Percentiles rank a stretch among this genome's conserved stretches.
Conservation (phyloP, 2,113 vertebrate genomes). For the Oncorhynchus clarkii region DNA sequence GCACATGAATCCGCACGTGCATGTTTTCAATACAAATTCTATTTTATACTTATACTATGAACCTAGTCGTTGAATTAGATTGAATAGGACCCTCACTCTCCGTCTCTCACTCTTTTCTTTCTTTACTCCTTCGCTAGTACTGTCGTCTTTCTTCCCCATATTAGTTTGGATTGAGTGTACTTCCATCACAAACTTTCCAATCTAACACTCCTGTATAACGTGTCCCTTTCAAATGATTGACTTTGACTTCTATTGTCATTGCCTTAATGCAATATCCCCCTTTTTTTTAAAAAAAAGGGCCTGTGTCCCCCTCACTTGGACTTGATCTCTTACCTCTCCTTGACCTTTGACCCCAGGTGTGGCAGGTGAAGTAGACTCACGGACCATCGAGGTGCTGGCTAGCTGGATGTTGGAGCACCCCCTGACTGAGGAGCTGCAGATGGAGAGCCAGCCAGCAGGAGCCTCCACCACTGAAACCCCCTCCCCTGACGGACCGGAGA, state of each 20-base stretch:
- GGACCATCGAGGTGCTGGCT: slow-evolving; percentile 75
- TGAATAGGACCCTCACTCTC: not conserved
- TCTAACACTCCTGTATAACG: not conserved
- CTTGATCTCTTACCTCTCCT: not conserved
- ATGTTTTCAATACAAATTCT: not conserved
- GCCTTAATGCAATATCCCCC: no score
- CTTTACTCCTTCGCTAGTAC: slow-evolving; percentile 11
- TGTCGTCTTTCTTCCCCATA: not conserved
- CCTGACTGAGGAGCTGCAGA: slow-evolving; percentile 69
- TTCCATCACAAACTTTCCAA: not conserved
- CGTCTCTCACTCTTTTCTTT: not conserved
- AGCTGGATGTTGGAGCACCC: slow-evolving; percentile 84
- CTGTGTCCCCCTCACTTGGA: no score
- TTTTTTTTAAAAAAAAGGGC: no score
- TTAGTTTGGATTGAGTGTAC: not conserved
- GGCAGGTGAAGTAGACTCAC: slow-evolving; percentile 75
- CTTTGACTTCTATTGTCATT: no score
- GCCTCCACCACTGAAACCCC: slow-evolving; percentile 57
- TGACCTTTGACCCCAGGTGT: slow-evolving; percentile 61
- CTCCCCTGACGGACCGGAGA: slow-evolving; percentile 75
- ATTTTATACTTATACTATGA: not conserved
- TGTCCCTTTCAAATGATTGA: not conserved
- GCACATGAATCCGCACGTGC: not conserved
- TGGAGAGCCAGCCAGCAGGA: slow-evolving; percentile 45
- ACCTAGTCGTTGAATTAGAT: no score